Evolutionary conservation across 2,888 invertebrate genomes (phyloP).

Genomic region (Dexiosoma caninum): DNA sequence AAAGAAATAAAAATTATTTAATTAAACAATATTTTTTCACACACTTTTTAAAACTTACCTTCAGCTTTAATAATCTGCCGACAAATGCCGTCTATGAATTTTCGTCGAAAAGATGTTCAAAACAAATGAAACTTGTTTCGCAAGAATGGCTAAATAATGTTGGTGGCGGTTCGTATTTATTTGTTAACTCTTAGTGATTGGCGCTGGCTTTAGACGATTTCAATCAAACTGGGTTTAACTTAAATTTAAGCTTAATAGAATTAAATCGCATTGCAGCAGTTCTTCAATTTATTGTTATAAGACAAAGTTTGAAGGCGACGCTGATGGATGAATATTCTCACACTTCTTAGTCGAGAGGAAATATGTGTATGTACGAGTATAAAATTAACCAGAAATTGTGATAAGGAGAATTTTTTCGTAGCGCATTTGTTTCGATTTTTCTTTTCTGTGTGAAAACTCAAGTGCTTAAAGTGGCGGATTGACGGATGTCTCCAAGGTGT

Average conservation of each 20-base stretch:
- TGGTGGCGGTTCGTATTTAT: conserved; percentile 42
- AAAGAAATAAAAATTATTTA: background rate
- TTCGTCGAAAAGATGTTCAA: conserved; percentile 18
- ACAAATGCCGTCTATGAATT: conserved; percentile 1
- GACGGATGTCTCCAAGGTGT: conserved; percentile 15
- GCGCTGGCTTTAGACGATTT: background rate
- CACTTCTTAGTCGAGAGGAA: conserved; percentile 6
- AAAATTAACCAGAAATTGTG: background rate
- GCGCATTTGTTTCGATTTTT: background rate
- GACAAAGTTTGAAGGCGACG: conserved; percentile 37
- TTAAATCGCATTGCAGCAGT: conserved; percentile 48
- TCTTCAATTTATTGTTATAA: conserved; percentile 61
- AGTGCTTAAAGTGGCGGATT: conserved; percentile 25
- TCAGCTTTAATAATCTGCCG: conserved; percentile 21
- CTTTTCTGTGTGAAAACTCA: background rate
- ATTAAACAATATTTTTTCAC: conserved; percentile 6
- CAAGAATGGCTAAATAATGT: conserved; percentile 47
- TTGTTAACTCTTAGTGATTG: background rate
- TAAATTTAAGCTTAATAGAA: conserved; percentile 17
- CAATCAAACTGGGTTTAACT: conserved; percentile 8
- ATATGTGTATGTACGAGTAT: too few species aligned
- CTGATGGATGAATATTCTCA: background rate
- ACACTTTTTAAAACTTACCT: conserved; percentile 30
- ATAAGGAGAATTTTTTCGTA: background rate
- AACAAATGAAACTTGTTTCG: conserved; percentile 8